phyloP scores from a whole-genome alignment of 2,888 invertebrate species.

The Drosophila macrospina region DNA sequence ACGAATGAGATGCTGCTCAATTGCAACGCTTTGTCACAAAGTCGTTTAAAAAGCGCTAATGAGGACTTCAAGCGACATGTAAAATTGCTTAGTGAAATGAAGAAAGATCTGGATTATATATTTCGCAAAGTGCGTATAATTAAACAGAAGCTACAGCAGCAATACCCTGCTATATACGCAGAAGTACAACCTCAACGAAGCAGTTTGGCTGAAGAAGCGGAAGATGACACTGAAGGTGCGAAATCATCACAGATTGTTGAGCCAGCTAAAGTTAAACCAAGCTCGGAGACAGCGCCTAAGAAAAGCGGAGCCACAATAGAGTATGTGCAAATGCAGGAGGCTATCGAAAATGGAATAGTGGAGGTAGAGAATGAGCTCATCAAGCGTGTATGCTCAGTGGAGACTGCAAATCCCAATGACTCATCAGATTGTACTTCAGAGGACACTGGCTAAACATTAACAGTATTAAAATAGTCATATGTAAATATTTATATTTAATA shows the following conservation, averaged over 20 bases:
- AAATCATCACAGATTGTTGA: constrained; percentile 50
- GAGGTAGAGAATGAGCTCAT: constrained; percentile 84
- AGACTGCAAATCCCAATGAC: constrained; percentile 88
- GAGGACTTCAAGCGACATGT: constrained; percentile 97
- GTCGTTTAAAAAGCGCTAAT: constrained; percentile 93
- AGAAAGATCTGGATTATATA: constrained; percentile 96
- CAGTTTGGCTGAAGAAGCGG: constrained; percentile 86
- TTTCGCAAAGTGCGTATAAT: constrained; percentile 95
- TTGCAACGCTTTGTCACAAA: constrained; percentile 96
- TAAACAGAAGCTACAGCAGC: constrained; percentile 91
- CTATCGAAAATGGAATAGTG: constrained; percentile 84
- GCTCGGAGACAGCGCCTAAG: constrained; percentile 53
- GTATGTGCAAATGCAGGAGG: constrained; percentile 85
- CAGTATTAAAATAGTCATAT: constrained; percentile 23
- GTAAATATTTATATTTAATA: constrained; percentile 19
- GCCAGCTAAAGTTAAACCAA: constrained; percentile 53
- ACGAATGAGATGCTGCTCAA: constrained; percentile 99
- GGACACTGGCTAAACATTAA: constrained; percentile 85
- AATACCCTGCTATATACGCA: constrained; percentile 90
- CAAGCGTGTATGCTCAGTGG: constrained; percentile 87
- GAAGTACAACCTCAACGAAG: constrained; percentile 86
- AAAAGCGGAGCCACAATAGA: constrained; percentile 82
- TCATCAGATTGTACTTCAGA: constrained; percentile 89
- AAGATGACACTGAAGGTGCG: constrained; percentile 84
- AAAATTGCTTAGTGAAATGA: constrained; percentile 94